Percentiles rank a stretch among this genome's conserved stretches.
Evolutionary conservation across 2,888 invertebrate genomes (phyloP).

Genomic region (Trimorus sp.): DNA sequence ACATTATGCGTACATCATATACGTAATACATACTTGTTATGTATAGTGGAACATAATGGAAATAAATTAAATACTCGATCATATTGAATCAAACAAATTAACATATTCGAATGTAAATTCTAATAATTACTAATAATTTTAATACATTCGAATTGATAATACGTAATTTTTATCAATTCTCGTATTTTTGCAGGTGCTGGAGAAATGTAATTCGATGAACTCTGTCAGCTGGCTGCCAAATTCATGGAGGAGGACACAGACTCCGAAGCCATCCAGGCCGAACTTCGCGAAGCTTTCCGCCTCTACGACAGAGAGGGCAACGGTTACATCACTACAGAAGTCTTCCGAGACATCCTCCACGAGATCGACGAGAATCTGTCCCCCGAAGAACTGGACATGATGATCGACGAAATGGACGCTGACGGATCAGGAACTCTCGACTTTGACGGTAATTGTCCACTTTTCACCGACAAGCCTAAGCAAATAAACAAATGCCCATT

Average conservation of each 20-base stretch:
- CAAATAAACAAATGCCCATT: too few species aligned
- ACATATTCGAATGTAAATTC: too few species aligned
- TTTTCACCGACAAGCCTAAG: too few species aligned
- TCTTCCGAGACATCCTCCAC: conserved; percentile 93
- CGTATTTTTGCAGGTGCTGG: conserved; percentile 76
- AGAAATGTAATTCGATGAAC: conserved; percentile 94
- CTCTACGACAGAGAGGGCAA: conserved; percentile 98
- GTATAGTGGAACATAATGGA: too few species aligned
- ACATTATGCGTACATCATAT: too few species aligned
- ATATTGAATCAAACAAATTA: too few species aligned
- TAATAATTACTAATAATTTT: too few species aligned
- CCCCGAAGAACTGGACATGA: conserved; percentile 93
- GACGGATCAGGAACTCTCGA: conserved; percentile 99
- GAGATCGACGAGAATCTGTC: conserved; percentile 96
- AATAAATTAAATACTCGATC: too few species aligned
- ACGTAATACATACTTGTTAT: too few species aligned
- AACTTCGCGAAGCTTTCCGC: conserved; percentile 97
- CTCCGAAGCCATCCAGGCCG: conserved; percentile 88
- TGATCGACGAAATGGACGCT: conserved; percentile 97
- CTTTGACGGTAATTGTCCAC: conserved; percentile 90
- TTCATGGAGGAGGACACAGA: conserved; percentile 96
- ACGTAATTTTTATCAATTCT: too few species aligned
- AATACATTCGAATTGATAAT: too few species aligned
- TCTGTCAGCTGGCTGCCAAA: conserved; percentile 91
- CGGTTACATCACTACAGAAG: conserved; percentile 94